Evolutionary conservation across 2,888 invertebrate species (phyloP), one percentile per base, ranked within the genome.

Genomic region (Idaea straminata): DNA sequence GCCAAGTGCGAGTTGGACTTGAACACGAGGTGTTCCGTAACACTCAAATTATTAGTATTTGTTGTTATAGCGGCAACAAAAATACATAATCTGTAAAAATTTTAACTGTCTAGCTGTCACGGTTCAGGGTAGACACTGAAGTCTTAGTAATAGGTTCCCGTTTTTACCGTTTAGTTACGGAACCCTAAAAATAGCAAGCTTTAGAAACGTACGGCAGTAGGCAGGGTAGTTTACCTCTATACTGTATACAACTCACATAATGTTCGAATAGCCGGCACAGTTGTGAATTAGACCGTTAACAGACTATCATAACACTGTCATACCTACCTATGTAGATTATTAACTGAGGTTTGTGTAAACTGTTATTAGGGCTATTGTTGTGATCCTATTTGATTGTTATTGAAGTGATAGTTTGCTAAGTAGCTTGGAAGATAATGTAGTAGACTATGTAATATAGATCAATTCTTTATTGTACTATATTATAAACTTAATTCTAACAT

Each of bases 281-380:
- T 69, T 87, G 79, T 78, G 72, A 86, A 87, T 76, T 85, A 82
- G 87, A 87, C 83, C 87, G 86, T 85, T 78, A 83, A 84, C 74
- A 67, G 73, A 71, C 73, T 78, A 78, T 79, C 78, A 77, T 73
- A 77, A 75, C 78, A 73, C 74, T 67, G 65, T 66, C 47, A 75
- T 73, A 73, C 73, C 77, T 79, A 77, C 74, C 72, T 67, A 69
- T 73, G 74, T 76, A 77, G 47, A 47, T 47, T 47, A 10, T 47
- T 47, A 47, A 47, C 47, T 47, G 47, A 7, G 47, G 47, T 47
- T 13, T 47, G 13, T 47, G 13, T 47, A 47, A 13, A 47, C 47
- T 47, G 47, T 47, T 47, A 47, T 47, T 47, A 47, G 47, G 47
- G 47, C 47, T 47, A 47, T 47, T 47, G 47, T 47, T 47, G 47